Evolutionary conservation across 2,113 vertebrate genomes (phyloP).

Genomic region (Megaleporinus macrocephalus): DNA sequence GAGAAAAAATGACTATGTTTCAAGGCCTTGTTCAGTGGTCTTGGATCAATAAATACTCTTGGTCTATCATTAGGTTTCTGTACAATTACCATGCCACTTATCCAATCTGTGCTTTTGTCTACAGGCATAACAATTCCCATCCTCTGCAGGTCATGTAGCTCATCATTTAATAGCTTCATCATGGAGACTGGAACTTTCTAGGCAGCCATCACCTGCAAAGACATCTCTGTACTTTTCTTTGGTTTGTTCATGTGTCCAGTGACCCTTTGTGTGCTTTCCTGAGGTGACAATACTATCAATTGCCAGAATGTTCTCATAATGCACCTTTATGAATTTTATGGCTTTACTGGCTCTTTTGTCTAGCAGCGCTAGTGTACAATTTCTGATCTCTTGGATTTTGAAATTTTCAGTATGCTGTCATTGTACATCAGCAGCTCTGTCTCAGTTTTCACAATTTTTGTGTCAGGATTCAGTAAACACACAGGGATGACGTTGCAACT

Average conservation of each 20-base stretch:
- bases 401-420: neutral
- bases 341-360: conserved; percentile 30
- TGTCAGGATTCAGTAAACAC: conserved; percentile 14
- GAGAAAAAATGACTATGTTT: neutral
- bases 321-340: conserved; percentile 47
- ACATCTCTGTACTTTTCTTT: too few relatives aligned
- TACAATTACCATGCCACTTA: neutral
- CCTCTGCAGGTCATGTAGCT: neutral
- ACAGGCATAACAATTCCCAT: neutral
- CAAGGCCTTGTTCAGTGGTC: neutral
- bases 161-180: neutral
- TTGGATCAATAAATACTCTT: neutral
- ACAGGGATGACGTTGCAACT: neutral
- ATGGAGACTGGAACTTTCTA: neutral
- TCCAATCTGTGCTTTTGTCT: neutral
- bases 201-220: too few relatives aligned
- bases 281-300: conserved; percentile 13
- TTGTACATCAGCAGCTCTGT: conserved; percentile 20
- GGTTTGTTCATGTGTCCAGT: too few relatives aligned
- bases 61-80: neutral
- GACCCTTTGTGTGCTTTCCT: too few relatives aligned
- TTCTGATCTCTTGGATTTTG: conserved; percentile 36
- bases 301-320: conserved; percentile 44
- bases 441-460: neutral
- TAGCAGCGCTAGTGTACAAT: conserved; percentile 28